Conservation (phyloP, 2,113 vertebrate species). For the Hemichromis elongatus region DNA sequence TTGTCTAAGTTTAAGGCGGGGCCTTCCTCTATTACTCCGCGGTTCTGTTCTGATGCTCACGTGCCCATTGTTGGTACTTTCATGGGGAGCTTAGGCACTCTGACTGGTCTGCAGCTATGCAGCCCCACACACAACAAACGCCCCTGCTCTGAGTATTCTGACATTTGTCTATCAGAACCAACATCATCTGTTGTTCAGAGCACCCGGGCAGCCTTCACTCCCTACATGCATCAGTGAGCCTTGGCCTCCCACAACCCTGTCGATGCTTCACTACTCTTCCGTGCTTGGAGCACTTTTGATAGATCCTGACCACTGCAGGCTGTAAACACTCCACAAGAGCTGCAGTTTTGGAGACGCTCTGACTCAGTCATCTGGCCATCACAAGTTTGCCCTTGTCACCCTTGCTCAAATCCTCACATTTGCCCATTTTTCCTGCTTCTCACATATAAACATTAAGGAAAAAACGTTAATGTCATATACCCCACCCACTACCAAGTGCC, state of each 20-base stretch:
- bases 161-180: background rate
- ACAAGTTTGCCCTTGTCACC: background rate
- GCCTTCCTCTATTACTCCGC: background rate
- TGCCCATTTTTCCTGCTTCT: fast-evolving
- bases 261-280: background rate
- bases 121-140: background rate
- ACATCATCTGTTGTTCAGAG: background rate
- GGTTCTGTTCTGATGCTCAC: background rate
- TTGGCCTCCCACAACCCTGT: background rate
- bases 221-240: background rate
- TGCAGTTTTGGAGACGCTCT: background rate
- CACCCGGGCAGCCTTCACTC: background rate
- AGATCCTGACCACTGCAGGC: background rate
- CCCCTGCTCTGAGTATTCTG: background rate
- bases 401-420: background rate
- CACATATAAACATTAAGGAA: background rate
- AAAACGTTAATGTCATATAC: background rate
- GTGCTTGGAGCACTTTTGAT: background rate
- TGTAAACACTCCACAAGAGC: background rate
- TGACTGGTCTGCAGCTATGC: background rate
- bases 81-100: background rate
- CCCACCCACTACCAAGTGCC: background rate
- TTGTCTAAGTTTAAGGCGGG: background rate
- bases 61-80: background rate
- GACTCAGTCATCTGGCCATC: background rate